Evolutionary conservation across 2,888 invertebrate species (phyloP).

Genomic region (Drosophila macrospina): DNA sequence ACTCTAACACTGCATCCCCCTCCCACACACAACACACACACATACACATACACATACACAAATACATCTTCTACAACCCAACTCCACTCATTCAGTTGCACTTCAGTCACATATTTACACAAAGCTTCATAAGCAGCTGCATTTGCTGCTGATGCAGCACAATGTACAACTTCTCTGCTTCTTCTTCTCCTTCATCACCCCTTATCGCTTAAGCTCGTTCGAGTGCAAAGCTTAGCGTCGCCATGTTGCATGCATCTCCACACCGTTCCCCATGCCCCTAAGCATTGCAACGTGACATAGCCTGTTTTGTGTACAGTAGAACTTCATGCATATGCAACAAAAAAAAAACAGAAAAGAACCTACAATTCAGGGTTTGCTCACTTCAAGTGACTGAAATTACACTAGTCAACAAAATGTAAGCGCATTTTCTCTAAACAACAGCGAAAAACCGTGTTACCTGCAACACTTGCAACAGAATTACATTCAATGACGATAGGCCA

Average conservation of each 20-base stretch:
- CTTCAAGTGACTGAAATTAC: slow-evolving; percentile 57
- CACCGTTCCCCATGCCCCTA: slow-evolving; percentile 2
- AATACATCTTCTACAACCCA: slow-evolving; percentile 8
- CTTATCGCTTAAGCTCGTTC: slow-evolving; percentile 52
- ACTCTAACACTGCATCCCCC: no score
- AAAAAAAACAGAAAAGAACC: slow-evolving; percentile 52
- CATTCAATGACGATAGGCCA: no score
- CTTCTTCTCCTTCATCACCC: slow-evolving; percentile 12
- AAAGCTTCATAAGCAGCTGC: slow-evolving; percentile 55
- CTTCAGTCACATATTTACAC: slow-evolving; percentile 61
- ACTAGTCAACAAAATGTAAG: slow-evolving; percentile 60
- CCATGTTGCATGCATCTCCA: slow-evolving; percentile 50
- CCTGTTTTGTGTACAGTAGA: slow-evolving; percentile 29
- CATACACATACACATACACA: no score
- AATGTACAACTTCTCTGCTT: slow-evolving; percentile 29
- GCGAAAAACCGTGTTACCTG: not conserved
- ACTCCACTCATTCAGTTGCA: slow-evolving; percentile 20
- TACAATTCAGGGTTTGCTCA: slow-evolving; percentile 21
- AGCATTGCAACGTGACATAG: slow-evolving; percentile 15
- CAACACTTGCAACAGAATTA: not conserved
- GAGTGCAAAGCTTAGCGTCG: slow-evolving; percentile 67
- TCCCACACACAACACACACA: no score
- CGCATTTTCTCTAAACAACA: not conserved
- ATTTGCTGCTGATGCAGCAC: slow-evolving; percentile 67
- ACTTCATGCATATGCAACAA: slow-evolving; percentile 69